These are phyloP conservation scores for Archaeoteleia sp. DNA, from an alignment of 2,888 invertebrate genomes.

Conservation along the genomic window DNA sequence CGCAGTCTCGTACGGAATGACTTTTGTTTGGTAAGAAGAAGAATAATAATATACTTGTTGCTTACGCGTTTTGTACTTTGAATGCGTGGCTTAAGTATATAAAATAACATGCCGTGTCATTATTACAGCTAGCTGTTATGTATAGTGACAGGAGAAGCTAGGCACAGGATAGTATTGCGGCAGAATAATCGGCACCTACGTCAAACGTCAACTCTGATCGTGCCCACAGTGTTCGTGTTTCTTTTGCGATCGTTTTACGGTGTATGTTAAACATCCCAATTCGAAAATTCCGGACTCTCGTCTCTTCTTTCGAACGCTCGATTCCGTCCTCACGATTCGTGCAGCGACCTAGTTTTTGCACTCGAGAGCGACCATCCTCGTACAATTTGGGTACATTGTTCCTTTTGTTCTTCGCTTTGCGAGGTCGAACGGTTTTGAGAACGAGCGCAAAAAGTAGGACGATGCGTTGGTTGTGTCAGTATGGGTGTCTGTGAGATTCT, in stretches of 20 bases:
- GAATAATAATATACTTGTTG: slow-evolving; percentile 8
- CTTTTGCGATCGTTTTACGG: slow-evolving; percentile 4
- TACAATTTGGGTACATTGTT: too few species aligned
- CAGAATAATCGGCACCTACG: slow-evolving; percentile 66
- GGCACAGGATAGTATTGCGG: slow-evolving; percentile 74
- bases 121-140: slow-evolving; percentile 74
- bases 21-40: slow-evolving; percentile 4
- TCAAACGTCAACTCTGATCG: slow-evolving; percentile 59
- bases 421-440: too few species aligned
- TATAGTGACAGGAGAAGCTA: slow-evolving; percentile 75
- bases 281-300: too few species aligned
- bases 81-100: slow-evolving; percentile 8
- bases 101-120: slow-evolving; percentile 71
- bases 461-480: slow-evolving; percentile 3
- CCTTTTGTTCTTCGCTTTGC: too few species aligned
- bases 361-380: too few species aligned
- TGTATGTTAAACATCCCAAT: too few species aligned
- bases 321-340: slow-evolving; percentile 14
- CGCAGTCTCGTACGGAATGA: neutral
- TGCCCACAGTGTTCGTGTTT: slow-evolving; percentile 40
- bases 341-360: too few species aligned
- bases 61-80: too few species aligned
- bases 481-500: neutral
- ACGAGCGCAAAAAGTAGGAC: neutral
- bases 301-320: slow-evolving; percentile 10